A percentile compares a stretch with the other conserved stretches of the same genome.
Conservation (phyloP, 1,140 invertebrate genomes). For the Sinella curviseta region DNA sequence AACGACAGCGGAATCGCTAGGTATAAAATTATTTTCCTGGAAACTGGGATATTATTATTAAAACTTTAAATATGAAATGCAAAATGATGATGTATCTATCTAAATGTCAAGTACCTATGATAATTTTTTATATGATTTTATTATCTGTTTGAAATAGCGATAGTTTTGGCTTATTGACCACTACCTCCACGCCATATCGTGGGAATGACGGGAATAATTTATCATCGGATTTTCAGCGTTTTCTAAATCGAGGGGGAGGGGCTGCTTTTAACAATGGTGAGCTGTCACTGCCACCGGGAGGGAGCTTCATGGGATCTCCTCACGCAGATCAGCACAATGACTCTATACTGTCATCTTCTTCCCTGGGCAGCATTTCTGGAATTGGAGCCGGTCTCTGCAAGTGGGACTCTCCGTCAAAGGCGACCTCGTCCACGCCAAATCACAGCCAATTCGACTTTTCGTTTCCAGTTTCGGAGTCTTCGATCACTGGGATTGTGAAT, state of each 20-base stretch:
- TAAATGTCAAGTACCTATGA: no score
- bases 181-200: neutral
- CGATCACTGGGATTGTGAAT: neutral
- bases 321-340: neutral
- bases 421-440: neutral
- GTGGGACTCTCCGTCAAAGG: neutral
- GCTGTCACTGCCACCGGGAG: neutral
- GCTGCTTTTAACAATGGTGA: neutral
- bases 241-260: neutral
- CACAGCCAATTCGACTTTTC: neutral
- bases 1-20: neutral
- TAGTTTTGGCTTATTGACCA: neutral
- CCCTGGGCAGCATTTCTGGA: neutral
- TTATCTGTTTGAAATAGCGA: neutral
- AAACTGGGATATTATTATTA: no score
- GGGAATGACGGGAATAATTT: neutral
- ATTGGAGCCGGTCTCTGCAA: neutral
- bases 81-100: neutral
- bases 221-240: neutral
- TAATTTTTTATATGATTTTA: neutral
- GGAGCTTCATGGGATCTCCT: neutral
- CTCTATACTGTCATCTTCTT: neutral
- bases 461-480: neutral
- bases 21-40: no score
- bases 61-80: neutral